These are phyloP conservation scores for Stramonita haemastoma DNA, from an alignment of 2,888 invertebrate species.

Conservation along the genomic window DNA sequence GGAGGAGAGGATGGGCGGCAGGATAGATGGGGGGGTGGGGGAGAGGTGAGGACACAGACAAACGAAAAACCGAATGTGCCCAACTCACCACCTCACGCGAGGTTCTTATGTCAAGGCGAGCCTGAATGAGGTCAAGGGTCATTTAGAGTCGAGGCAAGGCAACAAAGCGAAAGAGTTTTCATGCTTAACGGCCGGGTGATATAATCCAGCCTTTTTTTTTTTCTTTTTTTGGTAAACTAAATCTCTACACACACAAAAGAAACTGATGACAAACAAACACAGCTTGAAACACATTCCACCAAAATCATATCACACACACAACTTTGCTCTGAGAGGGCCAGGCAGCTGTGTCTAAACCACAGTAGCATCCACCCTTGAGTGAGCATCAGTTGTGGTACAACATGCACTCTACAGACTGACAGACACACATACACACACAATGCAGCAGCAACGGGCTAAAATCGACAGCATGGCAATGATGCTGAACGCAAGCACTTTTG, in stretches of 20 bases:
- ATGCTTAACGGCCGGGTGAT: not conserved
- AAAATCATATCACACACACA: no score
- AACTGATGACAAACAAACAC: not conserved
- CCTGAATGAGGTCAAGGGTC: constrained; percentile 16
- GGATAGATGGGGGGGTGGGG: not conserved
- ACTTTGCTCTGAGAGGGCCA: no score
- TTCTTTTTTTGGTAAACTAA: not conserved
- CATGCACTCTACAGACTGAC: no score
- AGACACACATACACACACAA: no score
- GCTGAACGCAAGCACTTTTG: no score
- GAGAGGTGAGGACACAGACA: not conserved
- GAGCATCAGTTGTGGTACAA: no score
- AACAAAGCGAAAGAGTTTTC: not conserved
- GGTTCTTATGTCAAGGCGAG: constrained; percentile 16
- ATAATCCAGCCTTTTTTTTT: not conserved
- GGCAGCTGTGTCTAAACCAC: no score
- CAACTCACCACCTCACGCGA: constrained; percentile 24
- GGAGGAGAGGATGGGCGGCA: not conserved
- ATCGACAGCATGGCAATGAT: no score
- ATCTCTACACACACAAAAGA: no score
- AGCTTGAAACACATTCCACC: not conserved
- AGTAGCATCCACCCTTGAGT: no score
- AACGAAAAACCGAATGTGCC: not conserved
- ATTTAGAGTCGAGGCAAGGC: not conserved
- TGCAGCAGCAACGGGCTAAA: no score